Evolutionary conservation across 2,888 invertebrate genomes (phyloP).

Genomic region (Lamellibrachia satsuma): DNA sequence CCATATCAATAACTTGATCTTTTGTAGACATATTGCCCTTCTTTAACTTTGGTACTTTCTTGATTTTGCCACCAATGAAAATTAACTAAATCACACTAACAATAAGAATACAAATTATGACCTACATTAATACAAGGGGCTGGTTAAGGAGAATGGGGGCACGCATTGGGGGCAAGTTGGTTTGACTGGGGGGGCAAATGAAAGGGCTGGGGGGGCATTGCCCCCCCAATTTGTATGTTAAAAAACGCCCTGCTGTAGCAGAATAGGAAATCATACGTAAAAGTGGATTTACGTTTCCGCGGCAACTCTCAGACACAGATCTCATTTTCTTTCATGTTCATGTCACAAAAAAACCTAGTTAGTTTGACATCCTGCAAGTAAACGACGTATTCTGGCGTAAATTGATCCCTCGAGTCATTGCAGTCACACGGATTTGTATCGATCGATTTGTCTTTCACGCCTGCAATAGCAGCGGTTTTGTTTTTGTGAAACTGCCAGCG

Average conservation of each 20-base stretch:
- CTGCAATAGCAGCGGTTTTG: background rate
- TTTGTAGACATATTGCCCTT: too few species aligned
- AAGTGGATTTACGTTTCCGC: background rate
- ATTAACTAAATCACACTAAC: too few species aligned
- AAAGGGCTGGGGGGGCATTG: background rate
- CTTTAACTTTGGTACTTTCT: too few species aligned
- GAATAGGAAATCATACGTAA: background rate
- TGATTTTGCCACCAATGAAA: too few species aligned
- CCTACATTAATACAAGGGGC: too few species aligned
- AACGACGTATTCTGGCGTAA: background rate
- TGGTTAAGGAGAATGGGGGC: too few species aligned
- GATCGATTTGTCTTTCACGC: background rate
- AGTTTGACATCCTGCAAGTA: background rate
- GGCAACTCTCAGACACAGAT: background rate
- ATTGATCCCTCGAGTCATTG: constrained; percentile 3
- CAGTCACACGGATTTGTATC: background rate
- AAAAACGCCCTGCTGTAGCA: background rate
- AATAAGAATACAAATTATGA: too few species aligned
- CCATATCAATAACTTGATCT: too few species aligned
- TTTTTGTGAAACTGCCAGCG: background rate
- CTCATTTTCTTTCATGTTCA: background rate
- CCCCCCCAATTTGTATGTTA: background rate
- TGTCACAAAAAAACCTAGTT: background rate
- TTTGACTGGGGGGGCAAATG: too few species aligned
- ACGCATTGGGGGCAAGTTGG: too few species aligned